Base-by-base conservation (phyloP, 2,113 vertebrate species). In the Rhagologus leucostigma region DNA sequence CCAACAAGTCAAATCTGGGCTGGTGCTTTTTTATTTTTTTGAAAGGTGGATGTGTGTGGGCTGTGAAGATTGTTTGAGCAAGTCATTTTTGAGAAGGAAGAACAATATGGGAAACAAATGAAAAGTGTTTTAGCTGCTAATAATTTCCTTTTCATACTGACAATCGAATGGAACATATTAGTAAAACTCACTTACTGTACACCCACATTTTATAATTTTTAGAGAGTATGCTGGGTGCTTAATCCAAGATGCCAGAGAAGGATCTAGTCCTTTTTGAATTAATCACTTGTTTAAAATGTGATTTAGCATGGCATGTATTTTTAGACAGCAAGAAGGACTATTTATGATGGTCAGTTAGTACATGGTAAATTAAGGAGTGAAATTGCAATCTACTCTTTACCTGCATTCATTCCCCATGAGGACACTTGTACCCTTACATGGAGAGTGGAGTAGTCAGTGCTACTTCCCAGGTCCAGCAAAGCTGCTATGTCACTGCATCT, bases 61-160 rank as follows among this genome's bases (percentile, higher is more conserved):
- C 47, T 84, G 93, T 41, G 84, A 82, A 22, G 64, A 70, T 84
- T 57, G 60, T 84, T 91, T 71, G 9, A 83, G 24, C 13, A 6
- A 96, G 79, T 95, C 88, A 87, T 69, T 95, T 90, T 75, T 89
- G 86, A 95, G 88, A 93, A 88, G 69, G 83, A 94, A 95, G 68
- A 92, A 23, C 19, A 56, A 42, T 44, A 78, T 18, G 35, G 57
- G 90, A 95, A 97, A 93, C 52, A 90, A 94, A 78, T 60, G n/a
- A 96, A 67, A 81, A 67, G 47, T 68, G 42, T 21, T 80, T 77
- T 62, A 68, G 14, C 32, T 82, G 78, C 89, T 67, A 59, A 90
- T 92, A 33, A 33, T 95, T 90, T 95, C 89, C 80, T 78, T 78
- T 68, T 87, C 64, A 53, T 64, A 64, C 69, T 33, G 93, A 84